Conservation (phyloP, 2,888 invertebrate genomes). For the Xanthia icteritia region DNA sequence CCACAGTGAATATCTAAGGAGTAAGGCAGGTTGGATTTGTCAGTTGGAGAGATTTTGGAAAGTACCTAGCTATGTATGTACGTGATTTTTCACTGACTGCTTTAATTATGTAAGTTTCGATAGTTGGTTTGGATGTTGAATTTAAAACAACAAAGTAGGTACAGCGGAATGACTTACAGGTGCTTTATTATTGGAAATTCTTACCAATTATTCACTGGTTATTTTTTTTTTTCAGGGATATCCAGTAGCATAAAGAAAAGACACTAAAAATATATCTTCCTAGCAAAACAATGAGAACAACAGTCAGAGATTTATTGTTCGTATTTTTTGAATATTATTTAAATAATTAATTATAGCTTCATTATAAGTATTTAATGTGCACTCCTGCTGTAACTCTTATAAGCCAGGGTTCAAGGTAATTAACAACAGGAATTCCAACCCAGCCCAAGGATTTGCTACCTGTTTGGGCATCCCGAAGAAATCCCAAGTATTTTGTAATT, state of each 20-base stretch:
- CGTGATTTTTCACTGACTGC: background rate
- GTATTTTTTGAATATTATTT: background rate
- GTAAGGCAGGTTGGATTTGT: slow-evolving; percentile 14
- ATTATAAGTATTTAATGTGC: background rate
- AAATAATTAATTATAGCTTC: background rate
- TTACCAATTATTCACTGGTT: too few species aligned
- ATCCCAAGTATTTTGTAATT: slow-evolving; percentile 24
- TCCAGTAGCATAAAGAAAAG: background rate
- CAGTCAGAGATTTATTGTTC: too few species aligned
- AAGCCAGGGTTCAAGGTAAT: slow-evolving; percentile 27
- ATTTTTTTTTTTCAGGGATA: background rate
- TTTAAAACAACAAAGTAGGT: background rate
- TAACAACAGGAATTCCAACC: slow-evolving; percentile 8
- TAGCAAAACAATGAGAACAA: background rate
- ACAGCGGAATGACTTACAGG: background rate
- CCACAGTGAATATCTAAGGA: slow-evolving; percentile 15
- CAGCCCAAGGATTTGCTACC: slow-evolving; percentile 12
- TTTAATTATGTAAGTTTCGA: background rate
- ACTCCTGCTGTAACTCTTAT: background rate
- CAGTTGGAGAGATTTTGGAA: background rate
- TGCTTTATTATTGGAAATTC: background rate
- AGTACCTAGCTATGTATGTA: background rate
- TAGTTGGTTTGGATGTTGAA: background rate
- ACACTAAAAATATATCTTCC: background rate
- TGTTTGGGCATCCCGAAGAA: slow-evolving; percentile 19